phyloP scores from a whole-genome alignment of 2,888 invertebrate species.

The Diplazon laetatorius region DNA sequence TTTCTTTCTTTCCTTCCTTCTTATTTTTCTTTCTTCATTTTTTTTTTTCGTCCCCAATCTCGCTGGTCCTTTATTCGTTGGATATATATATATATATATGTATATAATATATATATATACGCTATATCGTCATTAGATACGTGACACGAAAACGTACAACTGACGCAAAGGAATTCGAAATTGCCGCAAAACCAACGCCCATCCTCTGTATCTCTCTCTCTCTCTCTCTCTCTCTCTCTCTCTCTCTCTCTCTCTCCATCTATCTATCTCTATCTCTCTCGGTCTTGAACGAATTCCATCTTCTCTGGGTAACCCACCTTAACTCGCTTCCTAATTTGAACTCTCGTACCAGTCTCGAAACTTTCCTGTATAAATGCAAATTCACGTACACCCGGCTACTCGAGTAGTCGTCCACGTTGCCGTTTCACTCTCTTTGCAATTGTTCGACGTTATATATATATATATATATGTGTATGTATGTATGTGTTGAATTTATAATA shows the following conservation, averaged over 20 bases:
- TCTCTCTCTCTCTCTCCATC: too few species aligned
- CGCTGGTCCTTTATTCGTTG: too few species aligned
- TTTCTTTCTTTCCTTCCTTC: neutral
- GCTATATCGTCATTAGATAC: neutral
- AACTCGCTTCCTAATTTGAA: slow-evolving; percentile 47
- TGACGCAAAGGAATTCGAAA: slow-evolving; percentile 16
- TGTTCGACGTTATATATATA: slow-evolving; percentile 1
- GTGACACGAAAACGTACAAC: slow-evolving; percentile 14
- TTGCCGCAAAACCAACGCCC: slow-evolving; percentile 7
- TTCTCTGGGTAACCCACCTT: slow-evolving; percentile 13
- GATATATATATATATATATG: too few species aligned
- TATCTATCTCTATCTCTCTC: neutral
- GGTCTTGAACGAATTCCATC: slow-evolving; percentile 23
- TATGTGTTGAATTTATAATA: too few species aligned
- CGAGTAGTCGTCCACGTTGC: slow-evolving; percentile 31
- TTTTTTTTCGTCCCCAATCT: neutral
- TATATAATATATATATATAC: too few species aligned
- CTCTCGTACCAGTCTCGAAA: slow-evolving; percentile 43
- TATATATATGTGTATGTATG: neutral
- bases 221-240: too few species aligned
- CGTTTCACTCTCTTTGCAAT: slow-evolving; percentile 46
- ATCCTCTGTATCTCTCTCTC: too few species aligned
- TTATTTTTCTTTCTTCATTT: neutral
- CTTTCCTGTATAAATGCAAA: slow-evolving; percentile 61
- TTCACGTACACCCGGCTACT: slow-evolving; percentile 19